phyloP scores from a whole-genome alignment of 2,888 invertebrate genomes.

The Noctua janthina region DNA sequence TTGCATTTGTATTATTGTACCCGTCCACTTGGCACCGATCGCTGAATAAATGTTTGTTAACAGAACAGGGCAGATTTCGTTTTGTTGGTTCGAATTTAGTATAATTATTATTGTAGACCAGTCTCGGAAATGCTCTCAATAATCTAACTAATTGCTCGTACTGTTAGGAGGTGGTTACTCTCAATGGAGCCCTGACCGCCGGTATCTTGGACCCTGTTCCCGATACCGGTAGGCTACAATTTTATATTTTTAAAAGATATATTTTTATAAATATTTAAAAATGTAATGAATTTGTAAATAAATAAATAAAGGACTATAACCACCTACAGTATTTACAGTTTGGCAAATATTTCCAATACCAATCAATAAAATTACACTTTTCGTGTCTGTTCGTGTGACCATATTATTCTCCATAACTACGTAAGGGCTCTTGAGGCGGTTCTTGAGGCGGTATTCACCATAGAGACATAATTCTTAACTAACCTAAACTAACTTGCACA shows the following conservation, averaged over 20 bases:
- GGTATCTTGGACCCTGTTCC: too few species aligned
- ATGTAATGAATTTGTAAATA: too few species aligned
- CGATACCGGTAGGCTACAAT: too few species aligned
- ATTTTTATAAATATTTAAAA: too few species aligned
- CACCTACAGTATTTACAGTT: neutral
- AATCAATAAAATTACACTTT: neutral
- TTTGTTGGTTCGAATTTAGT: slow-evolving; percentile 25
- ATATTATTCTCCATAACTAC: neutral
- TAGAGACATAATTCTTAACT: too few species aligned
- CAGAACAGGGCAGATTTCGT: slow-evolving; percentile 41
- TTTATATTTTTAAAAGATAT: too few species aligned
- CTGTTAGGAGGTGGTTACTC: too few species aligned
- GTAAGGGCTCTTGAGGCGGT: neutral
- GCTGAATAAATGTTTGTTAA: slow-evolving; percentile 66
- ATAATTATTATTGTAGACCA: neutral
- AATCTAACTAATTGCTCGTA: too few species aligned
- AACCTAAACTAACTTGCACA: too few species aligned
- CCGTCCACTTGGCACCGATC: slow-evolving; percentile 58
- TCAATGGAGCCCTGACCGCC: too few species aligned
- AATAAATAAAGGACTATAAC: too few species aligned
- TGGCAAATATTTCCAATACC: neutral
- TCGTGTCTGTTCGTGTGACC: neutral
- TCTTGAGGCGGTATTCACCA: neutral
- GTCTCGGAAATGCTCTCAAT: neutral
- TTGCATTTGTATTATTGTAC: slow-evolving; percentile 73